A percentile compares a stretch with the other conserved stretches of the same genome.
phyloP scores from a whole-genome alignment of 2,113 vertebrate genomes.

The Cyanocitta stelleri region DNA sequence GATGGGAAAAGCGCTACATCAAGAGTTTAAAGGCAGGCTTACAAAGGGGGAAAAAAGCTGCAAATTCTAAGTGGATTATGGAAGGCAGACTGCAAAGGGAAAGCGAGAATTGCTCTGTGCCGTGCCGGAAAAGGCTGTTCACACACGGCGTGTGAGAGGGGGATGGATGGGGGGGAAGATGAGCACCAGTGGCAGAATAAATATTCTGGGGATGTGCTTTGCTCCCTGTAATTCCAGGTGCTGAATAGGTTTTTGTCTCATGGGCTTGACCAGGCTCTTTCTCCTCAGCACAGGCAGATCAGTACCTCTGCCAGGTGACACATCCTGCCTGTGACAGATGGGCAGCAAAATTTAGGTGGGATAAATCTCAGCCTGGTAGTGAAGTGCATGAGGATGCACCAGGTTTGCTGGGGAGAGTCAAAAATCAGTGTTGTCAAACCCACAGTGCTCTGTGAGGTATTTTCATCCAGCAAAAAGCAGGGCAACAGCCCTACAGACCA shows the following conservation, averaged over 20 bases:
- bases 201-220: not conserved
- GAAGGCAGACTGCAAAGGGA: conserved; percentile 25
- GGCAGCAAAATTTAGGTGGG: not conserved
- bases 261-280: not conserved
- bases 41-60: not conserved
- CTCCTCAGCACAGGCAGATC: not conserved
- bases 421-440: not conserved
- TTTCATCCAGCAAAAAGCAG: not conserved
- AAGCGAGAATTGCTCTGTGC: not conserved
- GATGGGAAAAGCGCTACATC: conserved; percentile 46
- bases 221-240: not conserved
- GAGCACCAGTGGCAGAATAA: not conserved
- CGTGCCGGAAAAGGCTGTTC: not conserved
- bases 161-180: not conserved
- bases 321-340: not conserved
- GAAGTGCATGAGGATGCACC: not conserved
- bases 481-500: not conserved
- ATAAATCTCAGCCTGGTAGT: not conserved
- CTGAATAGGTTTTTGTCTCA: not conserved
- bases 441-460: not conserved
- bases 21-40: conserved; percentile 47
- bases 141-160: not conserved
- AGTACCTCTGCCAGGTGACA: not conserved
- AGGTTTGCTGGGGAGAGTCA: not conserved
- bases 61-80: conserved; percentile 41